Evolutionary conservation across 2,797 vertebrate species (phyloP).

Genomic region (Hoplostethus atlanticus): DNA sequence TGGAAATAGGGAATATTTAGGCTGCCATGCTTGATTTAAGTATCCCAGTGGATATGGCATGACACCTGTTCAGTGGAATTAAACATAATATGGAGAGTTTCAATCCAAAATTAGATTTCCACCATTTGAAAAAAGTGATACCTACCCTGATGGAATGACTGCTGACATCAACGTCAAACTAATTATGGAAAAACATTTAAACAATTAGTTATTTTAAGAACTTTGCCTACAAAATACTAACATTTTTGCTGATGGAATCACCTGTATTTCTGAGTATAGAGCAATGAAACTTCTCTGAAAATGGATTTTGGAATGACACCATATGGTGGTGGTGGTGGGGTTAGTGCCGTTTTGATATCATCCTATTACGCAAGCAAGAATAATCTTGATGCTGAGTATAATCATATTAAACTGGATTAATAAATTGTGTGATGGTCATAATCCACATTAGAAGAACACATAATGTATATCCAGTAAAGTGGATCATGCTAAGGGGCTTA

Average conservation of each 20-base stretch:
- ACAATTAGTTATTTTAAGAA: not conserved
- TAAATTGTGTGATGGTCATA: slow-evolving; percentile 52
- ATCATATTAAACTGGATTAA: slow-evolving; percentile 68
- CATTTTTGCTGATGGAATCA: not conserved
- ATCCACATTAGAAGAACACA: slow-evolving; percentile 36
- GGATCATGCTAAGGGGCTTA: slow-evolving; percentile 77
- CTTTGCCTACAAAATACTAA: not conserved
- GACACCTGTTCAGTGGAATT: too few relatives aligned
- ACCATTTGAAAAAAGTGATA: too few relatives aligned
- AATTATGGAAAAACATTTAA: not conserved
- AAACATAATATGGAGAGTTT: too few relatives aligned
- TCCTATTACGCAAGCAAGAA: slow-evolving; percentile 52
- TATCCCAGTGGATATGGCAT: not conserved
- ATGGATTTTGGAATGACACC: slow-evolving; percentile 1
- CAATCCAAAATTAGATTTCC: too few relatives aligned
- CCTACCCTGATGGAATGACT: too few relatives aligned
- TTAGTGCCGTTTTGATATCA: slow-evolving; percentile 28
- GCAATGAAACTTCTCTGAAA: not conserved
- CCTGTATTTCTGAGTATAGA: not conserved
- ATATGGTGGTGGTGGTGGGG: not conserved
- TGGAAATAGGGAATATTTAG: not conserved
- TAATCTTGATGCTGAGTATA: slow-evolving; percentile 59
- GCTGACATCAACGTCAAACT: too few relatives aligned
- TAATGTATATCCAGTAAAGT: slow-evolving; percentile 60
- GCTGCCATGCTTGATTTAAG: not conserved